Percentiles rank a stretch among this genome's conserved stretches.
These are phyloP conservation scores for Akabosia matsudoensis DNA, from an alignment of 1,140 invertebrate genomes.

Conservation along the genomic window DNA sequence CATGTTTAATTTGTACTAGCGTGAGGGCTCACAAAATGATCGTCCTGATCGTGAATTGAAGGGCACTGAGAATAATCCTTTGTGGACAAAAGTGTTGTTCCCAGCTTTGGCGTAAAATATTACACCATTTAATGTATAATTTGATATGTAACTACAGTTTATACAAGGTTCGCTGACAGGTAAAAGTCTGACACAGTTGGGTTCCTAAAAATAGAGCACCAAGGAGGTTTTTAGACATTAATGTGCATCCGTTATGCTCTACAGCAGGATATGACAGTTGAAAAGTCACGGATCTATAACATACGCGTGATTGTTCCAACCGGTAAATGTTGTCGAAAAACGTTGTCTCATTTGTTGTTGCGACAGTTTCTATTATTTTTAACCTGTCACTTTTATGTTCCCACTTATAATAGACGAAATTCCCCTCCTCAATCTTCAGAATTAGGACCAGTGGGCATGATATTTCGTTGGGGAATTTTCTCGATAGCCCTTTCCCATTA, in stretches of 20 bases:
- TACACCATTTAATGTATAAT: neutral
- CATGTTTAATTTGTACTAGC: neutral
- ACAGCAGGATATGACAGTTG: neutral
- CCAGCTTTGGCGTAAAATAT: neutral
- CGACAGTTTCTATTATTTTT: neutral
- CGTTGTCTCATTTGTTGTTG: neutral
- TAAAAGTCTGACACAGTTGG: neutral
- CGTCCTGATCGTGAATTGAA: neutral
- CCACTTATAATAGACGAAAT: neutral
- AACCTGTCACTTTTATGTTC: neutral
- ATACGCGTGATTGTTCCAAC: neutral
- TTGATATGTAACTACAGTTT: neutral
- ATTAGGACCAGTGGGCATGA: too few species aligned
- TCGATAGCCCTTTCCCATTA: too few species aligned
- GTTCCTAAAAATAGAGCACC: neutral
- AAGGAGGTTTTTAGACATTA: neutral
- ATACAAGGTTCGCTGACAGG: neutral
- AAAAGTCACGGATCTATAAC: neutral
- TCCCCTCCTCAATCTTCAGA: neutral
- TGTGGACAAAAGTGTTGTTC: neutral
- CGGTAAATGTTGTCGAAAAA: neutral
- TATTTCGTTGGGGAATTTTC: too few species aligned
- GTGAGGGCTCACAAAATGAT: neutral
- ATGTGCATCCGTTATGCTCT: neutral
- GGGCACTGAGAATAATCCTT: neutral